phyloP scores from a whole-genome alignment of 2,113 vertebrate species.

The Haemorhous mexicanus region DNA sequence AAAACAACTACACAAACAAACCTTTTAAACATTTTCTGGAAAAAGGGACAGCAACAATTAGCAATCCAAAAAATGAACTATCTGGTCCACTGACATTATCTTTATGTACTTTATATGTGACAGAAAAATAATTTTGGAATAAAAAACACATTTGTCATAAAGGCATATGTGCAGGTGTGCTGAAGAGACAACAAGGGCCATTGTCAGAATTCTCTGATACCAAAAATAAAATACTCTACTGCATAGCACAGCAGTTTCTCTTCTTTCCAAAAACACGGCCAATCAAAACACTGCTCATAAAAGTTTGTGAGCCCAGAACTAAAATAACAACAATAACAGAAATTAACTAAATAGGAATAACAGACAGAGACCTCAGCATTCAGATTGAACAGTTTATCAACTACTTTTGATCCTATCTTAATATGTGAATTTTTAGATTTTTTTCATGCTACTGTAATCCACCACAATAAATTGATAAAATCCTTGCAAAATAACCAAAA shows the following conservation, averaged over 20 bases:
- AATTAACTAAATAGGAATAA: not conserved
- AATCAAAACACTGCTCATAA: not conserved
- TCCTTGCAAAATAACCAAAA: not conserved
- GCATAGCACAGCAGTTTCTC: not conserved
- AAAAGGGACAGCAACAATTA: not conserved
- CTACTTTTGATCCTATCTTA: not conserved
- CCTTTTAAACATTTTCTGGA: not conserved
- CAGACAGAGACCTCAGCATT: rapidly evolving
- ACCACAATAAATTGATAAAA: not conserved
- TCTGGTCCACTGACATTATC: not conserved
- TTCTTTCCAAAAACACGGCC: not conserved
- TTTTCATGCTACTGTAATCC: not conserved
- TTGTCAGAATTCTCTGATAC: not conserved
- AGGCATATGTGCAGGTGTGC: not conserved
- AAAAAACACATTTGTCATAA: not conserved
- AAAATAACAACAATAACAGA: not conserved
- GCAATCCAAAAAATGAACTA: not conserved
- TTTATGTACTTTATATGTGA: not conserved
- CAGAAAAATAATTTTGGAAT: not conserved
- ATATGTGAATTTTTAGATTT: not conserved
- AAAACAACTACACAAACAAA: not conserved
- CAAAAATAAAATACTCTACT: not conserved
- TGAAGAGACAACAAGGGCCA: not conserved
- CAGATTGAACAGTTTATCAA: not conserved
- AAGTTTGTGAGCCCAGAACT: not conserved